A percentile compares a stretch with the other conserved stretches of the same genome.
Conservation (phyloP, 2,888 invertebrate species). For the Melikaiella ostensackeni region DNA sequence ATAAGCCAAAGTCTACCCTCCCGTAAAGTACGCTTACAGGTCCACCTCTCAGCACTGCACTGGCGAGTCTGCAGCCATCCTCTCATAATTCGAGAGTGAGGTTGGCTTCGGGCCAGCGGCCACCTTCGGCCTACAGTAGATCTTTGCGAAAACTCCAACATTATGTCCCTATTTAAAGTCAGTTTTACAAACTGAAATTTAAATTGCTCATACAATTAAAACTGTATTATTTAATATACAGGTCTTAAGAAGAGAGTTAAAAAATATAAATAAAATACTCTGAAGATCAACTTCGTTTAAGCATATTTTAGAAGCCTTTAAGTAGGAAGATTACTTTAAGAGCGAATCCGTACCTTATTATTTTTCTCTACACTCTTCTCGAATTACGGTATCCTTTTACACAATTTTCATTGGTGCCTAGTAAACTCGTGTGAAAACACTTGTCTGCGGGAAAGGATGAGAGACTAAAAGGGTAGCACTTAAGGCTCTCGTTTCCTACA, state of each 20-base stretch:
- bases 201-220: not conserved
- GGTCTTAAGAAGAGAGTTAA: not conserved
- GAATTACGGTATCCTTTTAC: slow-evolving; percentile 23
- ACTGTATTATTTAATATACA: not conserved
- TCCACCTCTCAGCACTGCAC: slow-evolving; percentile 33
- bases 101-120: slow-evolving; percentile 61
- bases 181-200: slow-evolving; percentile 23
- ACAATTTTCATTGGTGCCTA: slow-evolving; percentile 20
- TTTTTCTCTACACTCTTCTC: slow-evolving; percentile 1
- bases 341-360: not conserved
- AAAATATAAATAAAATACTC: not conserved
- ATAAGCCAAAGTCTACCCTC: slow-evolving; percentile 43
- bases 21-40: slow-evolving; percentile 49
- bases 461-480: slow-evolving; percentile 35
- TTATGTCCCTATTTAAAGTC: slow-evolving; percentile 13
- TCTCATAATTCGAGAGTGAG: slow-evolving; percentile 49
- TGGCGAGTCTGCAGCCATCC: slow-evolving; percentile 36
- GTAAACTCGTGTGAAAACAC: slow-evolving; percentile 32
- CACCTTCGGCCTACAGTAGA: not conserved
- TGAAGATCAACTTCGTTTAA: not conserved
- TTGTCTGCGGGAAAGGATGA: slow-evolving; percentile 3
- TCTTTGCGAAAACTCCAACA: slow-evolving; percentile 17
- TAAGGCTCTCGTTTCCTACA: slow-evolving; percentile 2
- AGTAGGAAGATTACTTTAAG: not conserved
- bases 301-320: not conserved